Evolutionary conservation across 1,140 invertebrate species (phyloP).

Genomic region (Drosophila asahinai): DNA sequence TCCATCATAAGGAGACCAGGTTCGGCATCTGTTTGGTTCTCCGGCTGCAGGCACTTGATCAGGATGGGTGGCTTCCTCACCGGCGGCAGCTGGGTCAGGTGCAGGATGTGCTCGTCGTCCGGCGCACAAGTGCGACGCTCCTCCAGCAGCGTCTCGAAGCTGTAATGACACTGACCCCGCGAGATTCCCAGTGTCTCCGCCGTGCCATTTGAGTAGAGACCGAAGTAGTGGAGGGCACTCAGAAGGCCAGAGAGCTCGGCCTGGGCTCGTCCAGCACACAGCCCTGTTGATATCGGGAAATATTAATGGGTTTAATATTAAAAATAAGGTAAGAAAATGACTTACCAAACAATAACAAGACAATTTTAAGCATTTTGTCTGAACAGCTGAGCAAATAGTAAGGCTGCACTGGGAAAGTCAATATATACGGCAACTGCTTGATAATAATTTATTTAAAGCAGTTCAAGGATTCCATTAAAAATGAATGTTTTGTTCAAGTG

Average conservation of each 20-base stretch:
- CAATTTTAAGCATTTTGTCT: slow-evolving; percentile 34
- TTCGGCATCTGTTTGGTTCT: slow-evolving; percentile 2
- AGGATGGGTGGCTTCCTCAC: slow-evolving; percentile 68
- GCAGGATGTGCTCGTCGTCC: slow-evolving; percentile 70
- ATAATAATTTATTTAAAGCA: background rate
- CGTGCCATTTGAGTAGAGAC: slow-evolving; percentile 35
- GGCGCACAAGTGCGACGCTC: slow-evolving; percentile 50
- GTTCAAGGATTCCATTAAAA: background rate
- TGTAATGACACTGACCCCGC: slow-evolving; percentile 60
- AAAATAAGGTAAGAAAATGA: background rate
- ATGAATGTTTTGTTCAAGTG: too few relatives aligned
- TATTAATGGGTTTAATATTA: background rate
- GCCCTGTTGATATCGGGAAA: background rate
- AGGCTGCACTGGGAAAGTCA: background rate
- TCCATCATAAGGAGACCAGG: slow-evolving; percentile 66
- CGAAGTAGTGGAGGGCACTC: slow-evolving; percentile 56
- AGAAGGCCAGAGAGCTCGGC: slow-evolving; percentile 58
- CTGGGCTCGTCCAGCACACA: slow-evolving; percentile 7
- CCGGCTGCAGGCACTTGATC: slow-evolving; percentile 67
- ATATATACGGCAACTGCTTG: slow-evolving; percentile 6
- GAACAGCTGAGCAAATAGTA: slow-evolving; percentile 32
- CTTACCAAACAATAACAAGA: slow-evolving; percentile 40
- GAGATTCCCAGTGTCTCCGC: slow-evolving; percentile 44
- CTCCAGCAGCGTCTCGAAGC: slow-evolving; percentile 49
- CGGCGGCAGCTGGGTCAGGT: slow-evolving; percentile 48